Evolutionary conservation across 2,113 vertebrate genomes (phyloP), one percentile per base, ranked within the genome.

Genomic region (Tautogolabrus adspersus): DNA sequence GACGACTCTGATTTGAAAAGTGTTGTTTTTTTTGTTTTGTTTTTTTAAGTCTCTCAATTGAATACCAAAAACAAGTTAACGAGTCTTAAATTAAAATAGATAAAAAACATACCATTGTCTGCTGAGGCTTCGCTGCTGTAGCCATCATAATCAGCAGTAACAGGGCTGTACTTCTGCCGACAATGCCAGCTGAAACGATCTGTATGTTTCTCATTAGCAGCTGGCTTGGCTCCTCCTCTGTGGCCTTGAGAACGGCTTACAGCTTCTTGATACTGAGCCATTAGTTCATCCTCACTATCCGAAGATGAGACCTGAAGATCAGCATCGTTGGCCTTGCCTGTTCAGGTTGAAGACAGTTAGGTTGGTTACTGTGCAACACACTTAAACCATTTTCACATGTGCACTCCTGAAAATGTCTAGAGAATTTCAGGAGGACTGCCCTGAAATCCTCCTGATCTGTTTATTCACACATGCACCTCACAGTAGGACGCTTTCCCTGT

Each of bases 81-180:
- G 38, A 40, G 38, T 42, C 40, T 11, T 42, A 1, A 7, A 49
- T 18, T 5, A 49, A n/a, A 9, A 47, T 10, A 52, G n/a, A 37
- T 7, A 3, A 3, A 44, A 47, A 49, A 85, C 96, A 90, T 95
- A 99, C 98, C 97, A 83, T 96, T 96, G 47, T 99, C 96, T 54
- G 95, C 94, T 6, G 98, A 99, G 44, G 96, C 97, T 78, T 99
- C 98, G 65, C 97, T 98, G 94, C 97, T 97, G 93, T 98, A 98
- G 22, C 97, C 97, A 64, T 97, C 96, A 75, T 97, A 98, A 72
- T 96, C 96, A 10, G 96, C 96, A 46, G 96, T 95, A 34, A 98
- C 93, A 19, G 96, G 96, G 85, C 97, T 98, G 91, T 98, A 99
- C 87, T 97, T 98, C 65, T 96, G 96, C 70, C 96, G 94, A 47